Base-by-base conservation (phyloP, 2,797 vertebrate genomes). In the Siniperca obscura region DNA sequence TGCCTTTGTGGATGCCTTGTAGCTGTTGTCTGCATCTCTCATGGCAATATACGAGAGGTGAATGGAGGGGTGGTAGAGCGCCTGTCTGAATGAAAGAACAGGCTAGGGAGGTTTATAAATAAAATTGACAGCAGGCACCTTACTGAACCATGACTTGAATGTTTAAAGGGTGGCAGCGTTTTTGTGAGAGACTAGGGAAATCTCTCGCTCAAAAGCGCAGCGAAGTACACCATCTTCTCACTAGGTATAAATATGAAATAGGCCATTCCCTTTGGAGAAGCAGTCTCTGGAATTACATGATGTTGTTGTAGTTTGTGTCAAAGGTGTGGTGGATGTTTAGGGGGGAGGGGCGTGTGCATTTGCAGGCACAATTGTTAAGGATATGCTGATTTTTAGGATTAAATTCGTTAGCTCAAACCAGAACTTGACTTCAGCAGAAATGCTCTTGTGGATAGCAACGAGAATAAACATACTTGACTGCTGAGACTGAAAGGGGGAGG, bases 51-150 rank as follows among this genome's bases (percentile, higher is more conserved):
- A 80, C 61, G 34, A 70, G 85, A 70, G 61, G 80, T 57, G 81
- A 78, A 77, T 74, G 82, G 81, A 77, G 82, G 76, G 78, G 81
- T 84, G 80, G 83, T 70, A 55, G 91, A 89, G 82, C 61, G 70
- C 82, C 87, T 88, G 90, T 92, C 87, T 90, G 86, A 93, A 93
- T 95, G 93, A 94, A 93, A 95, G 92, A 95, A 91, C 89, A 86
- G 92, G 90, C 85, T 91, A 60, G 79, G 79, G 81, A 91, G 93
- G 87, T 94, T 95, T 94, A 95, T 95, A 95, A 96, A 95, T 95
- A 95, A 95, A 95, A 95, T 90, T 94, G 95, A 95, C 94, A 95
- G 93, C 92, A 90, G 87, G 89, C 92, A 92, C 93, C 91, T 92
- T 90, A 85, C 85, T 86, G 84, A 94, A 92, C 88, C 94, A 94